Conservation (phyloP, 2,888 invertebrate genomes). For the Uropetala carovei region DNA sequence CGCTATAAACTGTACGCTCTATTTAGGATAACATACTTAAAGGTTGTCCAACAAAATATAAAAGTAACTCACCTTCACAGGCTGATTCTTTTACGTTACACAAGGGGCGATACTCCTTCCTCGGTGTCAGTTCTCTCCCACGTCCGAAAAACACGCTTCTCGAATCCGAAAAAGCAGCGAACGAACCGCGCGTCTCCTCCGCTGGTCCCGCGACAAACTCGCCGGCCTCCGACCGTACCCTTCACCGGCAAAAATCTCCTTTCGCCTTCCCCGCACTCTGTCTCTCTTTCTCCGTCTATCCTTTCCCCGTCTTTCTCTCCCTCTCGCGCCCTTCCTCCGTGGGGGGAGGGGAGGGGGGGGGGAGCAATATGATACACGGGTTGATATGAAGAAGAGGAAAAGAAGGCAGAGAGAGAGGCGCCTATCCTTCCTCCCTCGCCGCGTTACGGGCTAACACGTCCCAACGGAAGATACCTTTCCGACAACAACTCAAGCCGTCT, state of each 20-base stretch:
- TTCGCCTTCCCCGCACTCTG: slow-evolving; percentile 6
- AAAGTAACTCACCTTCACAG: slow-evolving; percentile 17
- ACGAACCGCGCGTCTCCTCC: slow-evolving; percentile 28
- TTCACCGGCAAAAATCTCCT: neutral
- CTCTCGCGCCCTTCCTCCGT: neutral
- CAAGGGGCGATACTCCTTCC: neutral
- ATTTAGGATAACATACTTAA: too few relatives aligned
- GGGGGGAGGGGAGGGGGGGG: too few relatives aligned
- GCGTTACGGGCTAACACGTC: neutral
- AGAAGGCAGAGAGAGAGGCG: neutral
- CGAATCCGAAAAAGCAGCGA: neutral
- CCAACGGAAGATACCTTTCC: neutral
- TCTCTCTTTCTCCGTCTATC: neutral
- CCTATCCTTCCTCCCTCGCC: neutral
- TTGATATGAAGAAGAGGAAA: neutral
- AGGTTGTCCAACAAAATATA: too few relatives aligned
- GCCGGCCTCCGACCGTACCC: neutral
- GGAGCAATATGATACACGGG: neutral
- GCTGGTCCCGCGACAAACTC: slow-evolving; percentile 17
- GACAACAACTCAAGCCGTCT: slow-evolving; percentile 22
- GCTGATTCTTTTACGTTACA: neutral
- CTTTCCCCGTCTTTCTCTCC: neutral
- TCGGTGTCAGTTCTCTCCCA: neutral
- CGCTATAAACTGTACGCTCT: too few relatives aligned
- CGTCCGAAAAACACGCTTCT: neutral